Base-by-base conservation (phyloP, 30 jellyfish, hydroid and myxozoan genomes). In the Cassiopea andromeda region DNA sequence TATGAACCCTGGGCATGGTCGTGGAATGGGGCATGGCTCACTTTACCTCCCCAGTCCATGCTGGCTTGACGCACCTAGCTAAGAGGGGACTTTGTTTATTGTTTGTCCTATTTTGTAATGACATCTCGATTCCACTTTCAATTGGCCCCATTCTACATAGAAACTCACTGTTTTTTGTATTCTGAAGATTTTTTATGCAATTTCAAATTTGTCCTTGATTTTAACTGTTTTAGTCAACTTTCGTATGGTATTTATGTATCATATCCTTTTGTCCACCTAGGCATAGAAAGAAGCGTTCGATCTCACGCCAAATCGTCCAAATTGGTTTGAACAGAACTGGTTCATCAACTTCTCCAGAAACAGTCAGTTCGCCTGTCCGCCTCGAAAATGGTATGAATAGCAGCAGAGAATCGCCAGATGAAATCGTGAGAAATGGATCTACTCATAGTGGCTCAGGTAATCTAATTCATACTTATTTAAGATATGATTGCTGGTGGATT, bases 321-420 rank as follows among this genome's bases (percentile, higher is more conserved):
- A 81, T 78, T 17, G 83, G 90, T 6, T 85, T 90, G 67, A 85
- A 92, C 73, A 69, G 89, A 12, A 89, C 85, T 79, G 95, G 95
- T 7, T 75, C 91, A 14, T 73, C 96, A 44, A 76, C 83, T 60
- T 83, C 96, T 1, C 96, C 96, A 1, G 96, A 89, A 48, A 83
- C 88, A 2, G 84, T 72, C 1, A 61, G 88, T 69, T 54, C 85
- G 78, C 83, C 90, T 1, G 72, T 61, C 47, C 69, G 94, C 87
- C 59, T 87, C 67, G 94, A 87, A 45, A 87, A 87, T 71, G 90
- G 94, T 69, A 87, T 78, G 87, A 78, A 89, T 75, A 75, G 88
- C 78, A 74, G 92, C 77, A 48, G 95, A 45, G 96, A 89, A 1
- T 89, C 92, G 2, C 92, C 96, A 5, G 92, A 80, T 73, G 94